Evolutionary conservation across 1,140 invertebrate species (phyloP).

Genomic region (Trinorchestia longiramus): DNA sequence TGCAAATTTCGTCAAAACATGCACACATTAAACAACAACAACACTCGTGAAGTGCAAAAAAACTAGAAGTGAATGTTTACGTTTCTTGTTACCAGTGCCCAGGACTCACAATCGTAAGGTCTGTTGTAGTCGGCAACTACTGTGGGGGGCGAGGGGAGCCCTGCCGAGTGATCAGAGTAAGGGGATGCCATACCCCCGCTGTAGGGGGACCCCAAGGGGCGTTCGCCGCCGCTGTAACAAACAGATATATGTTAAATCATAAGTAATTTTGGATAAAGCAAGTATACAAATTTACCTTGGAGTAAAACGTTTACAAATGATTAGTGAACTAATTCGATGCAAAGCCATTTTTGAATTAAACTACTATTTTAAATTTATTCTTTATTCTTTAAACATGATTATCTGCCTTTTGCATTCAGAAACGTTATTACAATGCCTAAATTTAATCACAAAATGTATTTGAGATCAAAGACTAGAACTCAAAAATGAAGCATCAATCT

Average conservation of each 20-base stretch:
- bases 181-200: slow-evolving; percentile 64
- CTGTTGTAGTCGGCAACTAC: slow-evolving; percentile 63
- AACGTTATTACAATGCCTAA: background rate
- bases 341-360: background rate
- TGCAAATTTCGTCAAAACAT: background rate
- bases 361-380: too few species aligned
- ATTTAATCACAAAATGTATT: background rate
- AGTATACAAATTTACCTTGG: background rate
- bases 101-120: slow-evolving; percentile 63
- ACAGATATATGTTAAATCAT: background rate
- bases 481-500: background rate
- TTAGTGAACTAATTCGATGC: background rate
- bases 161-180: slow-evolving; percentile 62
- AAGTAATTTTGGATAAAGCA: background rate
- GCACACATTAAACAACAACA: background rate
- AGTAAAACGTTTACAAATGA: background rate
- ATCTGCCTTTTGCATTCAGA: too few species aligned
- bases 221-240: slow-evolving; percentile 56
- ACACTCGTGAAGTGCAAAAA: background rate
- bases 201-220: slow-evolving; percentile 62
- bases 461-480: too few species aligned
- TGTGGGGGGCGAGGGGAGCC: slow-evolving; percentile 63
- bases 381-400: too few species aligned
- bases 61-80: background rate
- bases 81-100: background rate